A percentile compares a stretch with the other conserved stretches of the same genome.
Evolutionary conservation across 2,888 invertebrate species (phyloP).

Genomic region (Trachelus iudaicus): DNA sequence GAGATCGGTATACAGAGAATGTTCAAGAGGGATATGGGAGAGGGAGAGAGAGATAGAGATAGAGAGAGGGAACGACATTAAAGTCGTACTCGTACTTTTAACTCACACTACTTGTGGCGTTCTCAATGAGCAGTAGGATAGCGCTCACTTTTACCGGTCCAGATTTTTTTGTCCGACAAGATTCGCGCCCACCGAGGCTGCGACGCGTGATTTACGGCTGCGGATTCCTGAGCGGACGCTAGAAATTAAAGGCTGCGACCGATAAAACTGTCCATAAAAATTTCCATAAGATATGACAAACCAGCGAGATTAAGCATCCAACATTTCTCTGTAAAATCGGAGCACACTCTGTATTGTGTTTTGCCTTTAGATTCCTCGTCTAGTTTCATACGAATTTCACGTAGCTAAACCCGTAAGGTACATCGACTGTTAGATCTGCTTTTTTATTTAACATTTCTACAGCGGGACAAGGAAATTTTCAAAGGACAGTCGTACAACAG

Average conservation of each 20-base stretch:
- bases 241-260: conserved; percentile 25
- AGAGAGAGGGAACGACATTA: background rate
- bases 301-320: background rate
- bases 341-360: background rate
- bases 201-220: background rate
- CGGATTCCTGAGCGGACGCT: conserved; percentile 10
- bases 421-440: background rate
- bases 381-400: background rate
- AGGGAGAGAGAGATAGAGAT: background rate
- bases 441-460: background rate
- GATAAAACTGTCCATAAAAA: conserved; percentile 26
- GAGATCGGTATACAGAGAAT: background rate
- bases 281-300: background rate
- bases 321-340: background rate
- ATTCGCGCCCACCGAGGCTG: conserved; percentile 25
- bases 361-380: background rate
- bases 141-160: conserved; percentile 29
- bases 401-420: background rate
- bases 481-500: background rate
- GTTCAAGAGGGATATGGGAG: background rate
- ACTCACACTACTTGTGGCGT: background rate
- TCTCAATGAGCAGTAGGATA: conserved; percentile 4
- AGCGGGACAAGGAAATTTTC: background rate
- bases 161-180: conserved; percentile 21
- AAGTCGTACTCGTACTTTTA: background rate